A percentile compares a stretch with the other conserved stretches of the same genome.
Evolutionary conservation across 2,888 invertebrate genomes (phyloP).

Genomic region (Eremobia ochroleuca): DNA sequence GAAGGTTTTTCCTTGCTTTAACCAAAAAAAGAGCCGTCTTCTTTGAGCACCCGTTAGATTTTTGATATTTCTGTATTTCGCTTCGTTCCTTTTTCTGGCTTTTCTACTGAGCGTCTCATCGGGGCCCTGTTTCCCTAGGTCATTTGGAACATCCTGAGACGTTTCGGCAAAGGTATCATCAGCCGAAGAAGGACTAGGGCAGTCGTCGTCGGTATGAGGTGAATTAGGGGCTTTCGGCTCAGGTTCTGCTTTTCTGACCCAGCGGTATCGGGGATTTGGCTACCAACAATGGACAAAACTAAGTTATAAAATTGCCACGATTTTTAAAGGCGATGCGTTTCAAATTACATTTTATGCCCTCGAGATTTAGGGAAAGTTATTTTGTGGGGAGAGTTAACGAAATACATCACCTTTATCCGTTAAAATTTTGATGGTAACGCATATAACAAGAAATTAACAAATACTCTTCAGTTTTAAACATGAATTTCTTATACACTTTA

Average conservation of each 20-base stretch:
- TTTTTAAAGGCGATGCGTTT: constrained; percentile 37
- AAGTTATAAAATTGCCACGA: constrained; percentile 36
- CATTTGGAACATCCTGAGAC: constrained; percentile 12
- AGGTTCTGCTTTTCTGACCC: constrained; percentile 25
- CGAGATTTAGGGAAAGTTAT: background rate
- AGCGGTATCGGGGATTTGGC: constrained; percentile 44
- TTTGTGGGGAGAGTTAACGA: background rate
- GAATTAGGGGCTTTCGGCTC: constrained; percentile 15
- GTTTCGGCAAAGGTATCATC: constrained; percentile 2
- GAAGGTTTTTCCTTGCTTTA: constrained; percentile 41
- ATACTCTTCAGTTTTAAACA: constrained; percentile 1
- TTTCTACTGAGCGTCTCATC: constrained; percentile 1
- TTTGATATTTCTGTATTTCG: background rate
- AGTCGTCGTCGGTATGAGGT: constrained; percentile 1
- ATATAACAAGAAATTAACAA: background rate
- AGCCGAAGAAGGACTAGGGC: background rate
- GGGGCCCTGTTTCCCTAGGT: background rate
- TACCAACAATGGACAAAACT: constrained; percentile 53
- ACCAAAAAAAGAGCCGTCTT: constrained; percentile 43
- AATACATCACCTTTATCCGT: constrained; percentile 39
- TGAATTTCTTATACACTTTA: background rate
- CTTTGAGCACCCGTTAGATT: background rate
- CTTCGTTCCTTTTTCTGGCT: constrained; percentile 4
- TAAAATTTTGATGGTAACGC: background rate
- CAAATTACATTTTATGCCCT: background rate